phyloP scores from a whole-genome alignment of 2,797 vertebrate genomes.

The Pelodytes ibericus region DNA sequence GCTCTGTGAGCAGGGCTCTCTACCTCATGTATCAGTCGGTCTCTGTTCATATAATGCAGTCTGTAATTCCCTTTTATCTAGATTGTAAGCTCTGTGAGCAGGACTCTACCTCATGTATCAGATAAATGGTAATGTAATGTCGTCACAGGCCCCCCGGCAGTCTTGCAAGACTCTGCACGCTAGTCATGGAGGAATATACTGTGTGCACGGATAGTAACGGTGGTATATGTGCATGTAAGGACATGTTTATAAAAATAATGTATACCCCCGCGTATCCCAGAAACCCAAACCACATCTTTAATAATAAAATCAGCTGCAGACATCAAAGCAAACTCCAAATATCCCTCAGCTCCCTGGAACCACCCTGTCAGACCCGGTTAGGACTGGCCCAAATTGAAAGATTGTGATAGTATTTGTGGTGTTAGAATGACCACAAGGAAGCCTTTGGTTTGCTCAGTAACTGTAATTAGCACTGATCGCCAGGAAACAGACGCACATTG shows the following conservation, averaged over 20 bases:
- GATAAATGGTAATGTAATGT: no score
- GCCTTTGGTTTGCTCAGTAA: background rate
- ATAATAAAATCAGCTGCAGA: background rate
- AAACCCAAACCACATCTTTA: background rate
- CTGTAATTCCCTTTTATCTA: no score
- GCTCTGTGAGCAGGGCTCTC: no score
- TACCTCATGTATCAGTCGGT: no score
- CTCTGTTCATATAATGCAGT: no score
- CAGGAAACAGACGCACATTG: background rate
- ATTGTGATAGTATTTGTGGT: conserved; percentile 11
- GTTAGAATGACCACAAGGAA: background rate
- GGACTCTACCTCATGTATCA: no score
- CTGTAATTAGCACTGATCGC: conserved; percentile 3
- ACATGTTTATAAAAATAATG: background rate
- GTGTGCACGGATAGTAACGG: no score
- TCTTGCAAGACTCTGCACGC: no score
- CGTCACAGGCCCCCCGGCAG: no score
- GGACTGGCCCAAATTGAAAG: background rate
- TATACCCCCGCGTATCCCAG: background rate
- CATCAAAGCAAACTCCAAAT: conserved; percentile 6
- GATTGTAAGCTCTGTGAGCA: no score
- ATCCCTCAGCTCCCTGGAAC: background rate
- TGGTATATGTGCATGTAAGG: background rate
- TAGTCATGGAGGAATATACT: no score
- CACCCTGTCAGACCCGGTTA: background rate